phyloP scores from a whole-genome alignment of 64 coral and sea anemone species.

The Montipora foliosa region DNA sequence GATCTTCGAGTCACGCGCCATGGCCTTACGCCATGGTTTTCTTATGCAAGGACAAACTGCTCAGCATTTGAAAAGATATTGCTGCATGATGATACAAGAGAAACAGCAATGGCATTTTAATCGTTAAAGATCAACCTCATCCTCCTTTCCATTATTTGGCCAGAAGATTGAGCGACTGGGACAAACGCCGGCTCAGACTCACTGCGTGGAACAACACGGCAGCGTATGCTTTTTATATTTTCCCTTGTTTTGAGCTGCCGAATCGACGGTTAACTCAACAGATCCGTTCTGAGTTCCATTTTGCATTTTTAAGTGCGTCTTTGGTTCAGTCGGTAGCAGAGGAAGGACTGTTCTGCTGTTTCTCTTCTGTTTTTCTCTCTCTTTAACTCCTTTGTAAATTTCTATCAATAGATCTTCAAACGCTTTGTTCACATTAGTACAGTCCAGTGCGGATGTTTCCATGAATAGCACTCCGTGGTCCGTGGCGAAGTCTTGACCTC shows the following conservation, averaged over 20 bases:
- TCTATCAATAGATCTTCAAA: slow-evolving; percentile 83
- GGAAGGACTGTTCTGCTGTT: neutral
- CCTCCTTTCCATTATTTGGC: too few species aligned
- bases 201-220: slow-evolving; percentile 25
- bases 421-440: slow-evolving; percentile 85
- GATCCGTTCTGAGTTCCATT: slow-evolving; percentile 19
- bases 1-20: too few species aligned
- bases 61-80: too few species aligned
- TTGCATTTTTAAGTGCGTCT: neutral
- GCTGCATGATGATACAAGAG: too few species aligned
- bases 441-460: slow-evolving; percentile 93
- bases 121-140: too few species aligned
- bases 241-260: neutral
- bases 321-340: neutral
- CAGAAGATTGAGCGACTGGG: too few species aligned
- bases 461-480: slow-evolving; percentile 89
- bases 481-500: slow-evolving; percentile 71
- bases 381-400: slow-evolving; percentile 82
- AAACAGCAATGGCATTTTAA: too few species aligned
- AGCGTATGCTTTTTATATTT: slow-evolving; percentile 1
- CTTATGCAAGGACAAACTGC: too few species aligned
- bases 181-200: neutral
- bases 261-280: neutral
- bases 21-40: too few species aligned
- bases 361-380: slow-evolving; percentile 59